Evolutionary conservation across 2,888 invertebrate genomes (phyloP).

Genomic region (Acanthosepion lycidas): DNA sequence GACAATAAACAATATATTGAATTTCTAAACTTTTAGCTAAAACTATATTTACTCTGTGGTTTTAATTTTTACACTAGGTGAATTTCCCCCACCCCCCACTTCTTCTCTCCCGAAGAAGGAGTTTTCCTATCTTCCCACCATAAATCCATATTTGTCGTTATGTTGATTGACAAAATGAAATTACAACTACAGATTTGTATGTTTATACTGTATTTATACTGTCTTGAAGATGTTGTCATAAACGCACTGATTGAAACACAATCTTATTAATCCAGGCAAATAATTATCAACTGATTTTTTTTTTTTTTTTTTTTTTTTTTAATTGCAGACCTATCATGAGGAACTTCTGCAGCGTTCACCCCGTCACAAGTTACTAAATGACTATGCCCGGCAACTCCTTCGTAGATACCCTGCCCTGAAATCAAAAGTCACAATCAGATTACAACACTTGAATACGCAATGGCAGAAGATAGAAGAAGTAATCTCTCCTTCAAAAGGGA

Average conservation of each 20-base stretch:
- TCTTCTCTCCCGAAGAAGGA: no score
- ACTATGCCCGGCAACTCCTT: conserved; percentile 85
- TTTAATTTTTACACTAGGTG: no score
- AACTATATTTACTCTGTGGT: no score
- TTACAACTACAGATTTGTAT: no score
- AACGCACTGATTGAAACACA: neutral
- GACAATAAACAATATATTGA: no score
- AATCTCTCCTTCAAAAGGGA: conserved; percentile 77
- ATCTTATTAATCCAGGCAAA: neutral
- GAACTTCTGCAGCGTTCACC: conserved; percentile 84
- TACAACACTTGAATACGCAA: conserved; percentile 84
- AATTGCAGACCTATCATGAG: conserved; percentile 83
- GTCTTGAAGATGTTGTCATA: no score
- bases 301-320: conserved; percentile 45
- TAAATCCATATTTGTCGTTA: no score
- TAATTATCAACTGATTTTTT: neutral
- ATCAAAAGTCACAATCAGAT: conserved; percentile 83
- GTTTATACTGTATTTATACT: no score
- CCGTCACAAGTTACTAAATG: conserved; percentile 84
- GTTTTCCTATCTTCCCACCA: no score
- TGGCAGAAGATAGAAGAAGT: conserved; percentile 86
- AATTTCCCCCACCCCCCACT: no score
- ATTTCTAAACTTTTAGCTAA: no score
- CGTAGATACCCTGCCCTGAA: conserved; percentile 79
- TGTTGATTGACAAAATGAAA: no score